Evolutionary conservation across 1,140 invertebrate species (phyloP).

Genomic region (Hylaeus volcanicus): DNA sequence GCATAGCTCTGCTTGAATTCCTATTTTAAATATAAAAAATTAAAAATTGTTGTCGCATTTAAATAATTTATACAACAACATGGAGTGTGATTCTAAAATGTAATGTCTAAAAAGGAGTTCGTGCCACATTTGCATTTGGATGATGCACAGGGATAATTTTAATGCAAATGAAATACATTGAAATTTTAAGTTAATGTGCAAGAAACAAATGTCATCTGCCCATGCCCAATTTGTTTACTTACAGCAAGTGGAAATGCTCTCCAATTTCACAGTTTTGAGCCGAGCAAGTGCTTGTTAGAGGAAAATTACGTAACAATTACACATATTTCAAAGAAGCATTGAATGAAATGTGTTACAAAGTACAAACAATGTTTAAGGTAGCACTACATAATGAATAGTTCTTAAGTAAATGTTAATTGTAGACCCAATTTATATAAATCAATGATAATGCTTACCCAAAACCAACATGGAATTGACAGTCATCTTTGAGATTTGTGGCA

Average conservation of each 20-base stretch:
- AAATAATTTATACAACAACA: background rate
- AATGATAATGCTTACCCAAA: constrained; percentile 87
- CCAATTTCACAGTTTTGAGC: constrained; percentile 78
- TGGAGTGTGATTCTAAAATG: background rate
- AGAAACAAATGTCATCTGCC: background rate
- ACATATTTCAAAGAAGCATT: constrained; percentile 7
- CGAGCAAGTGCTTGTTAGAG: constrained; percentile 78
- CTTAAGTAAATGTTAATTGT: background rate
- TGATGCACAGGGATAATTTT: background rate
- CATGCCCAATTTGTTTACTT: constrained; percentile 67
- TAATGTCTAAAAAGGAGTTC: background rate
- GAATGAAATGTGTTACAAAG: background rate
- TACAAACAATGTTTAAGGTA: no score
- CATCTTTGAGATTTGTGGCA: constrained; percentile 94
- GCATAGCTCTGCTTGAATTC: constrained; percentile 86
- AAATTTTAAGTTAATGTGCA: background rate
- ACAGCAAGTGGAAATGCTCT: constrained; percentile 75
- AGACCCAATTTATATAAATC: constrained; percentile 6
- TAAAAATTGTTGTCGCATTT: background rate
- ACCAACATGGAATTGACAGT: constrained; percentile 96
- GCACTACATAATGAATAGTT: background rate
- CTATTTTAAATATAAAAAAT: constrained; percentile 64
- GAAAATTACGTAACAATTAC: constrained; percentile 58
- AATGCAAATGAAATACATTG: background rate
- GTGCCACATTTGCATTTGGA: background rate